phyloP scores from a whole-genome alignment of 2,888 invertebrate genomes.

The Panzeria rudis region DNA sequence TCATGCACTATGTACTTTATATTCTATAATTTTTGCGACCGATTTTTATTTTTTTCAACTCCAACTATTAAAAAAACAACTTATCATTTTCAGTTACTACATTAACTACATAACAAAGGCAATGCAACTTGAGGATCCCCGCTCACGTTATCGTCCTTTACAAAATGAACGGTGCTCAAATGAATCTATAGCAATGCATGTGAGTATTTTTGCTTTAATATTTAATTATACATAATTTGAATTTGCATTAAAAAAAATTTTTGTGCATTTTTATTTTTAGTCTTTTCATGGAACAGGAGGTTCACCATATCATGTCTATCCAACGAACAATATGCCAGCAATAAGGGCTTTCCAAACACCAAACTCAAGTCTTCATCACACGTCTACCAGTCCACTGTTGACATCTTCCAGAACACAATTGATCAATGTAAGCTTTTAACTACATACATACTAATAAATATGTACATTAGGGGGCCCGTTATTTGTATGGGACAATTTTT shows the following conservation, averaged over 20 bases:
- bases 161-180: conserved; percentile 85
- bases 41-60: too few species aligned
- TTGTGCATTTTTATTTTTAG: conserved; percentile 25
- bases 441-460: not conserved
- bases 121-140: conserved; percentile 91
- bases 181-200: conserved; percentile 88
- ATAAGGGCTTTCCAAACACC: conserved; percentile 86
- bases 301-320: conserved; percentile 90
- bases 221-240: not conserved
- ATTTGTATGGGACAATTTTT: too few species aligned
- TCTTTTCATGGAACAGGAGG: conserved; percentile 80
- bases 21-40: too few species aligned
- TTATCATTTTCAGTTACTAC: conserved; percentile 86
- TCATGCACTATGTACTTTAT: too few species aligned
- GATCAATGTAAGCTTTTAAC: conserved; percentile 74
- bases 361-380: conserved; percentile 79
- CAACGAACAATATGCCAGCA: conserved; percentile 86
- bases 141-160: conserved; percentile 85
- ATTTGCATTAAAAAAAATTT: not conserved
- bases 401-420: conserved; percentile 79
- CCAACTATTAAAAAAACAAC: not conserved
- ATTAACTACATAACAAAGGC: conserved; percentile 89
- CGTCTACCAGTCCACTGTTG: conserved; percentile 83
- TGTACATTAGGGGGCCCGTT: too few species aligned
- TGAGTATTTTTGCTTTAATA: conserved; percentile 77